Percentiles rank a stretch among this genome's conserved stretches.
These are phyloP conservation scores for Euphysa ruthae DNA, from an alignment of 30 jellyfish, hydroid and myxozoan genomes.

Conservation along the genomic window DNA sequence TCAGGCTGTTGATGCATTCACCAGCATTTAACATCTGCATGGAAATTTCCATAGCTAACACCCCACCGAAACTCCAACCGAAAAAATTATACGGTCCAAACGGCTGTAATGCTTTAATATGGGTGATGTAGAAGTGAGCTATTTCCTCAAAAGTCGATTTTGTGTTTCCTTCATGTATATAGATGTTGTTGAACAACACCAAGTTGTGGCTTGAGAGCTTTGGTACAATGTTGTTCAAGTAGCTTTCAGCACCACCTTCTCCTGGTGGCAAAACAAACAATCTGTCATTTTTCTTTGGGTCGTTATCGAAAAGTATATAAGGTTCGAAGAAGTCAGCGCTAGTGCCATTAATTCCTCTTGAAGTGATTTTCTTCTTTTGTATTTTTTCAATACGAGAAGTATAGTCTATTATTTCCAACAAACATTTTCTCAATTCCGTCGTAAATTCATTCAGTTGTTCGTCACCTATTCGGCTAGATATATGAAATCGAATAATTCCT, in stretches of 20 bases:
- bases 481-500: neutral
- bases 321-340: neutral
- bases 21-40: neutral
- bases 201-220: neutral
- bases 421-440: neutral
- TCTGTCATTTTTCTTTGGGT: neutral
- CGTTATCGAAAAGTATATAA: neutral
- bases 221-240: neutral
- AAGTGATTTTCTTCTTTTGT: too few species aligned
- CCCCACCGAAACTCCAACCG: neutral
- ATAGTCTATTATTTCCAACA: neutral
- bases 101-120: neutral
- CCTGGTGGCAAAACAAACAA: neutral
- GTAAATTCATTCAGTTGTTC: neutral
- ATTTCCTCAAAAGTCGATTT: neutral
- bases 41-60: neutral
- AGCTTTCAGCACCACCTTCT: conserved; percentile 1
- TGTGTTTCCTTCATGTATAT: neutral
- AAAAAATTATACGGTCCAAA: neutral
- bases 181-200: neutral
- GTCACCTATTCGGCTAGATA: neutral
- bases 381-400: too few species aligned
- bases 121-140: neutral
- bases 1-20: neutral
- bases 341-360: too few species aligned